Evolutionary conservation across 2,797 vertebrate genomes (phyloP), one percentile per base, ranked within the genome.

Genomic region (Pterois miles): DNA sequence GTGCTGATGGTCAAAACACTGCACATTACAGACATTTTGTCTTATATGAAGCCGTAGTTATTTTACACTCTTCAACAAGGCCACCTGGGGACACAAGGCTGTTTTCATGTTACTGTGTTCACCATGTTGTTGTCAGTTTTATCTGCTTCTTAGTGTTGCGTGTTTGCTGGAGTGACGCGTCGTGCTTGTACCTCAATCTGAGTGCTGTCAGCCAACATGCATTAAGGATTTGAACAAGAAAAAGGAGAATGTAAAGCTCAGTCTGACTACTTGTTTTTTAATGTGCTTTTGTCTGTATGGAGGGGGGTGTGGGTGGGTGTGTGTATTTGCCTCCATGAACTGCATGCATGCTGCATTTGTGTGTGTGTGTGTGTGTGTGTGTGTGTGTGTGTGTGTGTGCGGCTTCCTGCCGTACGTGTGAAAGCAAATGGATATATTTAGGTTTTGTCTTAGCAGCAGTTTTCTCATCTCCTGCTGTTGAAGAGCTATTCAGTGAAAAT

Each of bases 401-500:
- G 53, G 65, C 62, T 34, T 65, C 65, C 68, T 48, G 60, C 59
- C 58, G 50, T 54, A 74, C 38, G 70, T 79, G 73, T 76, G 59
- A 78, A 80, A 77, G 64, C 64, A 74, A 87, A 83, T 77, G 38
- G 71, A 75, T 90, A 86, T 81, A 88, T 89, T 86, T 87, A 74
- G 86, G 60, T 88, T 90, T 79, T 67, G 84, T 88, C 63, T 78
- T 36, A 77, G 81, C 85, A 87, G 89, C 81, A 80, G 62, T 88
- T 89, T 89, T 78, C 63, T 58, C 33, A 11, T 74, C 76, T 83
- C 80, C 73, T 31, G 59, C 76, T 71, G 74, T 81, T 84, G 34
- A 67, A 82, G 71, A 80, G 75, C 70, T 78, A 57, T 83, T 84
- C 40, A 63, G 62, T 80, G 78, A 67, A 90, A 76, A 82, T 74